phyloP scores from a whole-genome alignment of 2,113 vertebrate species.

The Chloroceryle aenea region DNA sequence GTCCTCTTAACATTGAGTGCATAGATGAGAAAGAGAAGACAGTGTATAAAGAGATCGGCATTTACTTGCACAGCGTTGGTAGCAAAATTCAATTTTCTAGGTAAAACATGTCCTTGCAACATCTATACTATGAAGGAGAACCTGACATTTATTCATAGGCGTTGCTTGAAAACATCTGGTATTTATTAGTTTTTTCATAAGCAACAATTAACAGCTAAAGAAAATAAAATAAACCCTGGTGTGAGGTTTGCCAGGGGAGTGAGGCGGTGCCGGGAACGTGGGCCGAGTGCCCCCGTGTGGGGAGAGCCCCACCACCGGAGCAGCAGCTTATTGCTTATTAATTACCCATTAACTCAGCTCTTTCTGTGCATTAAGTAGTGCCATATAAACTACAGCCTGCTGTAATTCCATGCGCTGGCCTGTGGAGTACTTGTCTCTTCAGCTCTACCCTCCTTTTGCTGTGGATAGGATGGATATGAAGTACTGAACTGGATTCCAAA shows the following conservation, averaged over 20 bases:
- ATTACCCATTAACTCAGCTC: neutral
- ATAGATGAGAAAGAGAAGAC: neutral
- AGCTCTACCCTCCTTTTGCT: neutral
- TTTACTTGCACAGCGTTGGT: neutral
- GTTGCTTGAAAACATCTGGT: neutral
- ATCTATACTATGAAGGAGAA: neutral
- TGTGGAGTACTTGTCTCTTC: neutral
- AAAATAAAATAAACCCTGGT: too few species aligned
- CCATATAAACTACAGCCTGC: fast-evolving
- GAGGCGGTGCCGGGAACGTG: neutral
- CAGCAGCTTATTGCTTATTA: fast-evolving
- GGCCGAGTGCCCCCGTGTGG: slow-evolving; percentile 53
- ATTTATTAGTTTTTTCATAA: neutral
- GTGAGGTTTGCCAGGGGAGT: neutral
- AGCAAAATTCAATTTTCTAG: neutral
- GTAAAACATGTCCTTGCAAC: neutral
- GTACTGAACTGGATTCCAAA: neutral
- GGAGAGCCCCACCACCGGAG: fast-evolving
- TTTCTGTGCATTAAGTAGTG: neutral
- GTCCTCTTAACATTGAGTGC: neutral
- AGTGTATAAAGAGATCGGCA: neutral
- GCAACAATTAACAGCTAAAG: neutral
- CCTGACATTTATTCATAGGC: fast-evolving
- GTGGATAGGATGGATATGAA: neutral
- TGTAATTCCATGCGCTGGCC: neutral